Evolutionary conservation across 2,113 vertebrate species (phyloP).

Genomic region (Collichthys lucidus): DNA sequence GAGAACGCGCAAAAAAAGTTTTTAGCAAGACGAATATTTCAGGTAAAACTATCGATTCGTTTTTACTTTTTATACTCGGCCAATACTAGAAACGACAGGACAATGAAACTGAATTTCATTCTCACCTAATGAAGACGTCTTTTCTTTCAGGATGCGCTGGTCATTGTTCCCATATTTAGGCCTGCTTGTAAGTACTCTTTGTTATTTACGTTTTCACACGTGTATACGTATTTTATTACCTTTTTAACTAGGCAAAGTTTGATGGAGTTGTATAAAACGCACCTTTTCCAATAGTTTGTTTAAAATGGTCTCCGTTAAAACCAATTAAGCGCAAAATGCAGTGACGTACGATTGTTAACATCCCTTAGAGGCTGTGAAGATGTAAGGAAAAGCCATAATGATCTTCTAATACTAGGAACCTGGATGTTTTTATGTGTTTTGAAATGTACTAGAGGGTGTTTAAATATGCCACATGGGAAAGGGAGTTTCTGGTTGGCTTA

Average conservation of each 20-base stretch:
- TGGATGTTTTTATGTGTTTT: not conserved
- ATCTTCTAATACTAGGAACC: not conserved
- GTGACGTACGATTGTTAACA: no score
- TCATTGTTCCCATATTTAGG: conserved; percentile 57
- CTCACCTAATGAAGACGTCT: conserved; percentile 1
- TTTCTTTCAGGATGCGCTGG: conserved; percentile 77
- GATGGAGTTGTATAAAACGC: not conserved
- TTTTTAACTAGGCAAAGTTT: not conserved
- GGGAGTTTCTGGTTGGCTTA: no score
- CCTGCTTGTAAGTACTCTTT: conserved; percentile 76
- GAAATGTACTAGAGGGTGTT: not conserved
- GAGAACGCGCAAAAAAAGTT: conserved; percentile 53
- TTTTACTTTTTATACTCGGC: not conserved
- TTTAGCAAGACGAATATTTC: conserved; percentile 12
- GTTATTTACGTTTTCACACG: not conserved
- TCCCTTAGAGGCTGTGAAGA: not conserved
- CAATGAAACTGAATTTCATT: not conserved
- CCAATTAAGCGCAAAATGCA: no score
- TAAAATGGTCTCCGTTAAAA: no score
- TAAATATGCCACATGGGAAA: not conserved
- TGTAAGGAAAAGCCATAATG: not conserved
- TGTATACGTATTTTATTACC: not conserved
- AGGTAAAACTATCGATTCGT: conserved; percentile 45
- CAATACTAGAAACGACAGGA: not conserved
- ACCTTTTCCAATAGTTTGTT: not conserved